These are phyloP conservation scores for Rotaria sp. DNA, from an alignment of 2,888 invertebrate genomes.

Conservation along the genomic window DNA sequence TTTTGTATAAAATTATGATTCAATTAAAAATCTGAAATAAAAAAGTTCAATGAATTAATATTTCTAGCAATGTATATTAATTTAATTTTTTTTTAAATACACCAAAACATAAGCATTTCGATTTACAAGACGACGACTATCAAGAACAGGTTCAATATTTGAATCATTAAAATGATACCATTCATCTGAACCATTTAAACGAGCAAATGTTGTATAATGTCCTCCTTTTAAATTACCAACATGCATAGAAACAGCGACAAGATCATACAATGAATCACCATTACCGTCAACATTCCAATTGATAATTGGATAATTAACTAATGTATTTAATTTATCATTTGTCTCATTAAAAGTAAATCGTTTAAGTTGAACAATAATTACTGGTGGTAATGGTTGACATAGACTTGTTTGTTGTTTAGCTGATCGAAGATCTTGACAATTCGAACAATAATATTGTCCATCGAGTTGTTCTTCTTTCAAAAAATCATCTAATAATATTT, in stretches of 20 bases:
- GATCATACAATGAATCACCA: neutral
- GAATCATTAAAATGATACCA: conserved; percentile 25
- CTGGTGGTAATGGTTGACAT: neutral
- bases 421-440: neutral
- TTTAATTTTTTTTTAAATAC: neutral
- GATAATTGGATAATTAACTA: neutral
- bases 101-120: conserved; percentile 17
- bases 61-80: too few relatives aligned
- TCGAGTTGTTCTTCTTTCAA: neutral
- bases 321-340: neutral
- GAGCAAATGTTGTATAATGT: conserved; percentile 16
- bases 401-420: neutral
- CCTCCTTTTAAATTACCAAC: neutral
- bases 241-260: neutral
- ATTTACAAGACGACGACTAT: neutral
- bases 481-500: neutral
- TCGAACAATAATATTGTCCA: conserved; percentile 2
- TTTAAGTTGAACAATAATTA: conserved; percentile 3
- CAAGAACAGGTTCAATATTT: neutral
- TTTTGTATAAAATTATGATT: neutral
- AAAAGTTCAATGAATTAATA: neutral
- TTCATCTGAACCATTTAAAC: neutral
- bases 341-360: neutral
- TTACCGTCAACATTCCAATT: neutral
- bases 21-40: neutral